Evolutionary conservation across 2,888 invertebrate genomes (phyloP), one percentile per base, ranked within the genome.

Genomic region (Mellilla xanthometata): DNA sequence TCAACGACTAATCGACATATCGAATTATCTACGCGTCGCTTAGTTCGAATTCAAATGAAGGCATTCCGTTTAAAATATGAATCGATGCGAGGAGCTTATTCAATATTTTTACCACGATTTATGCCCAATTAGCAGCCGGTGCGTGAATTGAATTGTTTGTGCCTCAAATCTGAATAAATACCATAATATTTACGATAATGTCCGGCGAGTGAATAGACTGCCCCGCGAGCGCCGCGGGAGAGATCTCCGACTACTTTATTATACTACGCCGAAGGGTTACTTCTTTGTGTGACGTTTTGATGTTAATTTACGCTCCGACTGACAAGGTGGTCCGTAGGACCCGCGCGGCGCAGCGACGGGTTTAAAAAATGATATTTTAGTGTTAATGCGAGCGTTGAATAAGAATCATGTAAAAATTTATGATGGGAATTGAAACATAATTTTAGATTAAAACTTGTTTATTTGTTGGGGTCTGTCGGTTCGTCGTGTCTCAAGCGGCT

Each of bases 141-240:
- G 85, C 82, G 84, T 86, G 86, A 87, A 89, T 87, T 86, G 87
- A 88, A 89, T 89, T 89, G 88, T 88, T 87, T 79, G 88, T 80
- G 76, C 74, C 75, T 75, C 74, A 85, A 85, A 82, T 82, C 73
- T 84, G 82, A 82, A 86, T 87, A 87, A 87, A 87, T 78, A 87
- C 82, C 82, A 87, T 76, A 87, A 89, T 88, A 88, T 89, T 89
- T 87, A 89, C 85, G 87, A 81, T 84, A 83, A 84, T 83, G 85
- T 81, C 81, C 79, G 71, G 69, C 58, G 68, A 74, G 74, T 83
- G 78, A 79, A 86, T 79, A 76, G 82, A 72, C 76, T 72, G 76
- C 73, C 62, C 68, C 56, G 71, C 66, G 64, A 62, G 61, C 78
- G 62, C 79, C 68, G 77, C 83, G 83, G 83, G 87, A 74, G 76